A percentile compares a stretch with the other conserved stretches of the same genome.
Conservation (phyloP, 1,140 invertebrate species). For the Zophobas morio region DNA sequence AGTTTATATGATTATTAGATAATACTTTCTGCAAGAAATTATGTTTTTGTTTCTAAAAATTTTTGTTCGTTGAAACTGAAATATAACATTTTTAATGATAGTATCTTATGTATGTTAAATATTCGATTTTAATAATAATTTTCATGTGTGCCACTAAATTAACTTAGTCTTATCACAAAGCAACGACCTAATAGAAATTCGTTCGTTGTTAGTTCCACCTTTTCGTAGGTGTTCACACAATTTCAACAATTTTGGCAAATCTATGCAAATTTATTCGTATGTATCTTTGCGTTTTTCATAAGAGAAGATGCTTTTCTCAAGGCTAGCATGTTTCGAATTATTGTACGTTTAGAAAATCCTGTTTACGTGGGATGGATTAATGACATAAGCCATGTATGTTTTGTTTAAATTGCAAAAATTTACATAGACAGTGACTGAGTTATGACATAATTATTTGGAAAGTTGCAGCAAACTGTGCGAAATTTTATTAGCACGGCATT, state of each 20-base stretch:
- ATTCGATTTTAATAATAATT: neutral
- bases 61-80: no score
- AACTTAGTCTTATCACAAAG: neutral
- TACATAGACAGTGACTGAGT: conserved; percentile 5
- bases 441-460: neutral
- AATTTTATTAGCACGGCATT: neutral
- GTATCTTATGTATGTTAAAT: no score
- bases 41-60: no score
- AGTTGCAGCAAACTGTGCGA: neutral
- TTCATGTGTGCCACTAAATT: conserved; percentile 13
- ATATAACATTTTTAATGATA: no score
- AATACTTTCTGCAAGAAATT: no score
- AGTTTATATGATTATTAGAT: no score
- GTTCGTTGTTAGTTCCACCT: neutral
- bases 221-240: neutral
- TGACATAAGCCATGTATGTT: conserved; percentile 24
- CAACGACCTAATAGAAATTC: conserved; percentile 9
- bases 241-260: conserved; percentile 3
- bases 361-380: neutral
- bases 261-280: conserved; percentile 27
- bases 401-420: conserved; percentile 4
- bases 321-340: conserved; percentile 10
- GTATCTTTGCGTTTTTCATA: conserved; percentile 18
- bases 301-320: conserved; percentile 34
- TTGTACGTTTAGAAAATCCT: conserved; percentile 16